These are phyloP conservation scores for Leucoptera coffeella DNA, from an alignment of 2,888 invertebrate genomes.

Conservation along the genomic window DNA sequence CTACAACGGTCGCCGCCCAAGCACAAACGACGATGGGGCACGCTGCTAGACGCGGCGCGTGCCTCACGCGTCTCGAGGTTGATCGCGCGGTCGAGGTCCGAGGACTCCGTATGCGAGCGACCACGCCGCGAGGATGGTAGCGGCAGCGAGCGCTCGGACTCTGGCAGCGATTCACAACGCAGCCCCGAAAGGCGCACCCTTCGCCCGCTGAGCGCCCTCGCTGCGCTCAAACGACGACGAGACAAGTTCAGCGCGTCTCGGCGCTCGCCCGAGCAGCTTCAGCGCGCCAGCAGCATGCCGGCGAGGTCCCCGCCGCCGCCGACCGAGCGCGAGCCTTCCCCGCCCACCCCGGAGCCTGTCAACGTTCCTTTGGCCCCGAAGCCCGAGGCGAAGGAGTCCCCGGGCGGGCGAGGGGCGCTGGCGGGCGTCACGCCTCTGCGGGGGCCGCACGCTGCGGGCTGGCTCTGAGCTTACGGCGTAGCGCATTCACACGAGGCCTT, in stretches of 20 bases:
- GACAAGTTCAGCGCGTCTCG: constrained; percentile 80
- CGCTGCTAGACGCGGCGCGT: constrained; percentile 81
- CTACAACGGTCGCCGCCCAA: constrained; percentile 50
- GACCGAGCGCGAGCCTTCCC: too few relatives aligned
- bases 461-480: constrained; percentile 60
- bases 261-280: constrained; percentile 47
- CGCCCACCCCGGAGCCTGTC: constrained; percentile 10
- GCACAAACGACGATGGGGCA: constrained; percentile 76
- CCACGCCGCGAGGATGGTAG: constrained; percentile 38
- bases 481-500: constrained; percentile 5
- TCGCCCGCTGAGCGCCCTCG: constrained; percentile 57
- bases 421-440: constrained; percentile 70
- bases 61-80: constrained; percentile 73
- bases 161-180: constrained; percentile 65
- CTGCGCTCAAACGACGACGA: constrained; percentile 70
- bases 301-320: constrained; percentile 25
- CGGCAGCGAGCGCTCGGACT: constrained; percentile 62
- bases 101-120: constrained; percentile 71
- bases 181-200: constrained; percentile 36
- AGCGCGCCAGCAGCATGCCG: constrained; percentile 13
- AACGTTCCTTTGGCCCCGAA: constrained; percentile 9
- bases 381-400: constrained; percentile 10
- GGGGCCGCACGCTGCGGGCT: constrained; percentile 62
- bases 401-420: constrained; percentile 54
- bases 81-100: constrained; percentile 71